Evolutionary conservation across 2,888 invertebrate species (phyloP).

Genomic region (Drosophila mayaguana): DNA sequence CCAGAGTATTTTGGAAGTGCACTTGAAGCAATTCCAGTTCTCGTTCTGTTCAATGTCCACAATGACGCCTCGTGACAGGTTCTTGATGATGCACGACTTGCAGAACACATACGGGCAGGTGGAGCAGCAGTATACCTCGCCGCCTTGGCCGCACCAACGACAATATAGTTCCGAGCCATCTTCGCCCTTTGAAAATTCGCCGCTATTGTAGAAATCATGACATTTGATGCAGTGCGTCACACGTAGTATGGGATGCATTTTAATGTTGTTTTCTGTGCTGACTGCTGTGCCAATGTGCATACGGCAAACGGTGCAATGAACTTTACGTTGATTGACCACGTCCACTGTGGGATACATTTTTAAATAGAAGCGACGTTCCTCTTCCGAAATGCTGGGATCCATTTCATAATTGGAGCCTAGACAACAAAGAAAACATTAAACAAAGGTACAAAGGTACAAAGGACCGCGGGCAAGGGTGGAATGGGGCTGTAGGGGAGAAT

Average conservation of each 20-base stretch:
- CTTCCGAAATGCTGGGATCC: conserved; percentile 86
- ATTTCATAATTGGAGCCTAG: conserved; percentile 85
- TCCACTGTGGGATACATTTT: conserved; percentile 87
- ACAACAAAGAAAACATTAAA: conserved; percentile 26
- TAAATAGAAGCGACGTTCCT: conserved; percentile 86
- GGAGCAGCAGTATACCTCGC: conserved; percentile 92
- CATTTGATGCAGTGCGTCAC: conserved; percentile 91
- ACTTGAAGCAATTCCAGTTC: conserved; percentile 93
- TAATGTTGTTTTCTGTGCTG: conserved; percentile 88
- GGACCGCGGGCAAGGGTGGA: not conserved
- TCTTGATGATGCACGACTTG: conserved; percentile 91
- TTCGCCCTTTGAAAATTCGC: conserved; percentile 93
- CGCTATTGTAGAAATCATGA: conserved; percentile 92
- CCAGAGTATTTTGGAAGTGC: conserved; percentile 89
- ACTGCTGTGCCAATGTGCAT: conserved; percentile 91
- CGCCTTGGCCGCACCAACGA: conserved; percentile 93
- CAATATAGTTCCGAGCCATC: conserved; percentile 93
- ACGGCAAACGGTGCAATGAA: conserved; percentile 92
- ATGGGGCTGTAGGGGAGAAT: too few relatives aligned
- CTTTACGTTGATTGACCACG: conserved; percentile 86
- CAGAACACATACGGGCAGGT: conserved; percentile 91
- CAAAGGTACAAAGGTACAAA: too few relatives aligned
- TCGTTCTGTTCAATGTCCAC: conserved; percentile 91
- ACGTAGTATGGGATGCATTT: conserved; percentile 90
- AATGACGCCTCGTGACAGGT: conserved; percentile 88